Conservation (phyloP, 1,140 invertebrate genomes). For the Drosophila sturtevanti region DNA sequence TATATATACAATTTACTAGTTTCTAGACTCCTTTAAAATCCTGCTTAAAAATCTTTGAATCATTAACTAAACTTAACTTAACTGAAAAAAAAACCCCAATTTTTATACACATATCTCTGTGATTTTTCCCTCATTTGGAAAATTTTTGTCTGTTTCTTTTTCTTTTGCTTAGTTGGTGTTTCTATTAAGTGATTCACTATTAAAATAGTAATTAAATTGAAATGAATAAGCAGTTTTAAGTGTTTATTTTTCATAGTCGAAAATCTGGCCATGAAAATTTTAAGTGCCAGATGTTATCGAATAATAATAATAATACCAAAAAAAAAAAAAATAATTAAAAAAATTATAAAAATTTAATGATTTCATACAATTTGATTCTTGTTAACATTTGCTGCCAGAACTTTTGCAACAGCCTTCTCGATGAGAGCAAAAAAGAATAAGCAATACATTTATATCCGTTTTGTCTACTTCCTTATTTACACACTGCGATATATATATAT, state of each 20-base stretch:
- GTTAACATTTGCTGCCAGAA: background rate
- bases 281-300: background rate
- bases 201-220: background rate
- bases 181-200: background rate
- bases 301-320: background rate
- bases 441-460: background rate
- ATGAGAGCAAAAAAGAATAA: too few species aligned
- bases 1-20: too few species aligned
- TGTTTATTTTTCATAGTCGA: background rate
- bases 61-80: too few species aligned
- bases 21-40: too few species aligned
- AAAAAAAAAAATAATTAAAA: background rate
- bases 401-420: background rate
- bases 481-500: background rate
- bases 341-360: too few species aligned
- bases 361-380: too few species aligned
- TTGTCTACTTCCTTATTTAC: slow-evolving; percentile 3
- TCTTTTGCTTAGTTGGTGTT: background rate
- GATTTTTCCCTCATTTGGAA: background rate
- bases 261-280: background rate
- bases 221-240: background rate
- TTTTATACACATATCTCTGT: background rate
- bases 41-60: too few species aligned
- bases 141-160: background rate
- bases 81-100: background rate